Evolutionary conservation across 2,797 vertebrate species (phyloP).

Genomic region (Enteromius thamalakanensis): DNA sequence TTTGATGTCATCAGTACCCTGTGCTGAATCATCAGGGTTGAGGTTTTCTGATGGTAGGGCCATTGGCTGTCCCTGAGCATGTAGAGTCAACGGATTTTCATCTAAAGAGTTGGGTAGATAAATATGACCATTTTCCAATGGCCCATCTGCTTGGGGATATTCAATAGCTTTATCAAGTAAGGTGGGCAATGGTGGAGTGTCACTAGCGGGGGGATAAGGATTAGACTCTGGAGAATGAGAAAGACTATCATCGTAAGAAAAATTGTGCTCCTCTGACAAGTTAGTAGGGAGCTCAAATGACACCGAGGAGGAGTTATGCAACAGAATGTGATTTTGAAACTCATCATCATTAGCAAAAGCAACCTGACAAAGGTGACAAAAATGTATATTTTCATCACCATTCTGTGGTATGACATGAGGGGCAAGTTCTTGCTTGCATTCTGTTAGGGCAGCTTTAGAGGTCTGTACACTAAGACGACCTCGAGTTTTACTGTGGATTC

Average conservation of each 20-base stretch:
- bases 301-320: slow-evolving; percentile 80
- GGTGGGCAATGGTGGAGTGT: slow-evolving; percentile 65
- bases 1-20: slow-evolving; percentile 58
- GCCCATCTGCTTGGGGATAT: slow-evolving; percentile 67
- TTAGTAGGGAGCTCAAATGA: slow-evolving; percentile 71
- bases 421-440: slow-evolving; percentile 59
- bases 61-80: slow-evolving; percentile 70
- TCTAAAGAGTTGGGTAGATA: slow-evolving; percentile 76
- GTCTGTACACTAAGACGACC: slow-evolving; percentile 52
- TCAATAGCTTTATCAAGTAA: slow-evolving; percentile 67
- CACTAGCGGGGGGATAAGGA: slow-evolving; percentile 72
- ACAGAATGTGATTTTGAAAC: slow-evolving; percentile 81
- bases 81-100: slow-evolving; percentile 65
- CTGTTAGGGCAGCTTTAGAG: slow-evolving; percentile 47
- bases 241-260: slow-evolving; percentile 74
- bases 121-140: slow-evolving; percentile 65
- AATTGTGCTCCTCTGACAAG: slow-evolving; percentile 69
- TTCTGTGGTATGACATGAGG: slow-evolving; percentile 66
- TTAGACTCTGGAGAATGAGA: slow-evolving; percentile 73
- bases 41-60: slow-evolving; percentile 61
- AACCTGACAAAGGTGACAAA: slow-evolving; percentile 81
- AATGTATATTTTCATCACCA: slow-evolving; percentile 65
- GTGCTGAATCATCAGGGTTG: slow-evolving; percentile 56
- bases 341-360: slow-evolving; percentile 76
- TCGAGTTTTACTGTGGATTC: slow-evolving; percentile 78